phyloP scores from a whole-genome alignment of 1,140 invertebrate genomes.

The Dreissena polymorpha region DNA sequence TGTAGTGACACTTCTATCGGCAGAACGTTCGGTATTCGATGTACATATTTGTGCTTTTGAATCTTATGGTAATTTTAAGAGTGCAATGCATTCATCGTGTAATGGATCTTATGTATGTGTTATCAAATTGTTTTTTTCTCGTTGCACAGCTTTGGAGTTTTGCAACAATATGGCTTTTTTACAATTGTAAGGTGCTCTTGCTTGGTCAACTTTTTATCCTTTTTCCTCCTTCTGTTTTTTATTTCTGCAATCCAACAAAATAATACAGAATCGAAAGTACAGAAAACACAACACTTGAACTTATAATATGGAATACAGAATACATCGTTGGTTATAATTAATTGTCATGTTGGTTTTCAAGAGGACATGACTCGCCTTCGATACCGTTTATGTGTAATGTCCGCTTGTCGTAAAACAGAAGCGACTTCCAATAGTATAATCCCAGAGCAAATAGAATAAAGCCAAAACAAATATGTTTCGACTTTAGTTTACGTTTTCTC shows the following conservation, averaged over 20 bases:
- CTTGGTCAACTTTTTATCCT: slow-evolving; percentile 3
- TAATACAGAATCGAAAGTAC: slow-evolving; percentile 37
- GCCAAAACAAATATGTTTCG: slow-evolving; percentile 21
- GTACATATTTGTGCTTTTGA: too few species aligned
- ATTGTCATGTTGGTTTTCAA: slow-evolving; percentile 30
- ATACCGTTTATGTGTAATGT: background rate
- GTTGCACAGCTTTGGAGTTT: slow-evolving; percentile 28
- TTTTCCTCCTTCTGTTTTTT: background rate
- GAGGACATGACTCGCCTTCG: slow-evolving; percentile 4
- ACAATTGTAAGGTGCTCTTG: background rate
- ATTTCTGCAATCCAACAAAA: slow-evolving; percentile 38
- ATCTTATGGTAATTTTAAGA: background rate
- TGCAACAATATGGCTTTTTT: slow-evolving; percentile 34
- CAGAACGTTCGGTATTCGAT: too few species aligned
- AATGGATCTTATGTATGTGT: background rate
- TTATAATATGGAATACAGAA: slow-evolving; percentile 10
- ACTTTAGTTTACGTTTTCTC: too few species aligned
- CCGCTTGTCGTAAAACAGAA: slow-evolving; percentile 32
- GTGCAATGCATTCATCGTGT: background rate
- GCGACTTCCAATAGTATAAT: slow-evolving; percentile 4
- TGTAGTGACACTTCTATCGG: too few species aligned
- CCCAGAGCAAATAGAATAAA: slow-evolving; percentile 6
- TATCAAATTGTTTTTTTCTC: background rate
- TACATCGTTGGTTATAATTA: slow-evolving; percentile 18
- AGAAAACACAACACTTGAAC: slow-evolving; percentile 22